Evolutionary conservation across 2,113 vertebrate genomes (phyloP), one percentile per base, ranked within the genome.

Genomic region (Canis aureus): DNA sequence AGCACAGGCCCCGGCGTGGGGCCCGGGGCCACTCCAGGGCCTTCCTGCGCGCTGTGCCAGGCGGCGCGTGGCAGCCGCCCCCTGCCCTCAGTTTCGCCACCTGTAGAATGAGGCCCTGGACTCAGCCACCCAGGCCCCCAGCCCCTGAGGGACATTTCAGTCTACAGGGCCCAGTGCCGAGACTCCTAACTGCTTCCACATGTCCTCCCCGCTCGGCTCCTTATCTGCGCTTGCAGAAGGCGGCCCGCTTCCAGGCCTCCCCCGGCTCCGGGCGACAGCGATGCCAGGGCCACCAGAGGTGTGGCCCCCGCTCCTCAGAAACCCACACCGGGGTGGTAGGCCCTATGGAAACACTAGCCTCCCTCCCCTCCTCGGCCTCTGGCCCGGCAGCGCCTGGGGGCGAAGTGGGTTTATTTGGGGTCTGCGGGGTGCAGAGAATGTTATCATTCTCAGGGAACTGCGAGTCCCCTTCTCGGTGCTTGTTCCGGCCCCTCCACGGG

Each of bases 381-480:
- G 1, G 64, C 66, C 92, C n/a, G 0, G 87, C 88, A 79, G 69
- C 1, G 17, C 91, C 87, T 2, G 38, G 86, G 80, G 82, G 88
- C 29, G 5, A n/a, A 1, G 1, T 80, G 74, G 66, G 59, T 81
- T 96, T 95, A 76, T 81, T 62, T 89, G 91, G 95, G 96, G 84
- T 92, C 96, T 93, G 92, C 49, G 20, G 93, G 94, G 83, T 27
- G 32, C 35, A 55, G 88, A 59, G 97, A 95, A 96, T 95, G 95
- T 97, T 94, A 96, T 96, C 96, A 80, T 94, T 96, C 94, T 96
- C 97, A 64, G 91, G 92, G 97, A 97, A 97, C 97, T 96, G 74
- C 2, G 2, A 64, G 88, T 96, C 84, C 76, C 2, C 0, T 51
- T 38, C 93, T 88, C 81, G 20, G 20, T 98, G 97, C 97, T 98